phyloP scores from a whole-genome alignment of 30 jellyfish, hydroid and myxozoan genomes.

The Chironex yamaguchii region DNA sequence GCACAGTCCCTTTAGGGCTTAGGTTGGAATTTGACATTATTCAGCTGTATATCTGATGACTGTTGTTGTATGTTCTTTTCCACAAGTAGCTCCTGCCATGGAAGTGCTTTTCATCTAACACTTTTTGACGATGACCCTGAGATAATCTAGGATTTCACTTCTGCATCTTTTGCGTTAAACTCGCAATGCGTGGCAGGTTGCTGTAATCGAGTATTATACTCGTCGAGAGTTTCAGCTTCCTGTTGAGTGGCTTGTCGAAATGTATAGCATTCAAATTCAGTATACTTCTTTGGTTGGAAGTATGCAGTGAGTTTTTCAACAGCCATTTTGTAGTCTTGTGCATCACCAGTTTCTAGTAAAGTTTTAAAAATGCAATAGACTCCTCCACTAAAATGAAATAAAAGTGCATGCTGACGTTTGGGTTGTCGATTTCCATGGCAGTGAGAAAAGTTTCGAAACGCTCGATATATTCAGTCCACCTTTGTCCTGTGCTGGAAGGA shows the following conservation, averaged over 20 bases:
- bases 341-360: too few relatives aligned
- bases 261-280: not conserved
- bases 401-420: not conserved
- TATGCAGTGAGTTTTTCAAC: not conserved
- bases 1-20: too few relatives aligned
- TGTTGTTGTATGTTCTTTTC: too few relatives aligned
- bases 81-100: too few relatives aligned
- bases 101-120: not conserved
- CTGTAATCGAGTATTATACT: not conserved
- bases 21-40: too few relatives aligned
- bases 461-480: not conserved
- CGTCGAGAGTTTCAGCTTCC: not conserved
- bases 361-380: not conserved
- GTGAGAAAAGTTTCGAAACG: not conserved
- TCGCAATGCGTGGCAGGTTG: not conserved
- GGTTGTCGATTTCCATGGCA: not conserved
- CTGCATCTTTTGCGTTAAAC: not conserved
- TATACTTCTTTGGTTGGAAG: not conserved
- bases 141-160: not conserved
- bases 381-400: constrained; percentile 6
- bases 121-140: not conserved
- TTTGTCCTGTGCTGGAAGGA: not conserved
- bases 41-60: too few relatives aligned
- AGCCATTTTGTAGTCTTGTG: not conserved
- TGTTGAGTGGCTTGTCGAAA: constrained; percentile 5